A percentile compares a stretch with the other conserved stretches of the same genome.
phyloP scores from a whole-genome alignment of 2,888 invertebrate species.

The Netelia fuscicornis region DNA sequence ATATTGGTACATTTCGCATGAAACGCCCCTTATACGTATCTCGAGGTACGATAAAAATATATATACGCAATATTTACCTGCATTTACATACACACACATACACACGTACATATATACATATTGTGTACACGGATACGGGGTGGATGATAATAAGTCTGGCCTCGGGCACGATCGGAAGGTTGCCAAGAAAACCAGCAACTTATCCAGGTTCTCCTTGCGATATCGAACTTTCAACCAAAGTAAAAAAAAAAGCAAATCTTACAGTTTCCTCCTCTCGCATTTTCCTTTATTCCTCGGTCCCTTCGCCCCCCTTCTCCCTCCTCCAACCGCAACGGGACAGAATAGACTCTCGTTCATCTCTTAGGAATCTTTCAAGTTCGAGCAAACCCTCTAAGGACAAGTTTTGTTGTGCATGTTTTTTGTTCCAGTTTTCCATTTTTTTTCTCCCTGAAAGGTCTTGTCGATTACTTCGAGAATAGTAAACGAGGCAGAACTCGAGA shows the following conservation, averaged over 20 bases:
- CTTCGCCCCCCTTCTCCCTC: neutral
- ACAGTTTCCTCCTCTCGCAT: neutral
- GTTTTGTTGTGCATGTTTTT: neutral
- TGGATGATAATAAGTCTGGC: slow-evolving; percentile 63
- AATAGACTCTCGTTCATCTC: slow-evolving; percentile 39
- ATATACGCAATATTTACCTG: neutral
- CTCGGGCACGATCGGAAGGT: slow-evolving; percentile 43
- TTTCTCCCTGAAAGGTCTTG: neutral
- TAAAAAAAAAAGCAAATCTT: slow-evolving; percentile 55
- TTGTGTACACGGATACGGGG: slow-evolving; percentile 9
- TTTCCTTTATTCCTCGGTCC: slow-evolving; percentile 35
- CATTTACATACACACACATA: neutral
- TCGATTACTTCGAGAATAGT: neutral
- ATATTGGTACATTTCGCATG: neutral
- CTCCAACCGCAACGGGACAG: slow-evolving; percentile 3
- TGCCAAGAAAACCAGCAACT: slow-evolving; percentile 70
- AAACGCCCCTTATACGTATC: neutral
- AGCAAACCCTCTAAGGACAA: neutral
- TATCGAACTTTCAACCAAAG: slow-evolving; percentile 63
- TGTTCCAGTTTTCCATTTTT: neutral
- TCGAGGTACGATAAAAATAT: neutral
- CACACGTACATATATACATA: neutral
- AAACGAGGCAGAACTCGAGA: slow-evolving; percentile 12
- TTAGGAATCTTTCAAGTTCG: slow-evolving; percentile 30
- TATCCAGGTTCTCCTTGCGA: slow-evolving; percentile 50